Evolutionary conservation across 2,888 invertebrate species (phyloP).

Genomic region (Gari tellinella): DNA sequence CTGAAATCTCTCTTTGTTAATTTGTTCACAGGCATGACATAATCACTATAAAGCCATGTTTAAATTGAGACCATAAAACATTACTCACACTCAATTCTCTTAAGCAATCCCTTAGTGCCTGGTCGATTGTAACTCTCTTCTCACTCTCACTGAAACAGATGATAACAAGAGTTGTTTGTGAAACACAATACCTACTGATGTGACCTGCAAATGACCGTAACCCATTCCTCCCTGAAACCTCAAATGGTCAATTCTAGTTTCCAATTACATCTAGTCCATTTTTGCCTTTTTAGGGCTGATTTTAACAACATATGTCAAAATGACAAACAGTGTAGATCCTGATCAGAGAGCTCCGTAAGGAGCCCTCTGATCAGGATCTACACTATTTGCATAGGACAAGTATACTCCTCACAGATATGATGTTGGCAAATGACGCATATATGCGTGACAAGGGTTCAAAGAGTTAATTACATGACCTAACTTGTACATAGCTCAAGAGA

Average conservation of each 20-base stretch:
- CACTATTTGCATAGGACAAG: neutral
- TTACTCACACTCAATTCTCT: conserved; percentile 76
- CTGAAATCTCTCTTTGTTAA: no score
- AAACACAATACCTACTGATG: neutral
- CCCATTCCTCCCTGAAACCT: neutral
- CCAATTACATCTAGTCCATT: neutral
- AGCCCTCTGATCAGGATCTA: no score
- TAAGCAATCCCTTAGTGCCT: conserved; percentile 82
- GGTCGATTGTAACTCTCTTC: conserved; percentile 81
- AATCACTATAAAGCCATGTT: neutral
- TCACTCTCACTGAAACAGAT: conserved; percentile 78
- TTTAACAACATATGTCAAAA: neutral
- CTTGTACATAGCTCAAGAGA: no score
- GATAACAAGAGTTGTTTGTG: neutral
- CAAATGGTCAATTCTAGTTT: neutral
- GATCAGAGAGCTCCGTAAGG: no score
- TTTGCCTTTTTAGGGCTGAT: neutral
- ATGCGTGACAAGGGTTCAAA: no score
- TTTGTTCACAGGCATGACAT: no score
- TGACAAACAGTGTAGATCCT: neutral
- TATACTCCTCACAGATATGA: no score
- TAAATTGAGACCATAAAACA: neutral
- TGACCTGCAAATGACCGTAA: neutral
- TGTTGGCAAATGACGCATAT: no score
- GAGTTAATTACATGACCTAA: no score